Conservation (phyloP, 2,797 vertebrate genomes). For the Selene dorsalis region DNA sequence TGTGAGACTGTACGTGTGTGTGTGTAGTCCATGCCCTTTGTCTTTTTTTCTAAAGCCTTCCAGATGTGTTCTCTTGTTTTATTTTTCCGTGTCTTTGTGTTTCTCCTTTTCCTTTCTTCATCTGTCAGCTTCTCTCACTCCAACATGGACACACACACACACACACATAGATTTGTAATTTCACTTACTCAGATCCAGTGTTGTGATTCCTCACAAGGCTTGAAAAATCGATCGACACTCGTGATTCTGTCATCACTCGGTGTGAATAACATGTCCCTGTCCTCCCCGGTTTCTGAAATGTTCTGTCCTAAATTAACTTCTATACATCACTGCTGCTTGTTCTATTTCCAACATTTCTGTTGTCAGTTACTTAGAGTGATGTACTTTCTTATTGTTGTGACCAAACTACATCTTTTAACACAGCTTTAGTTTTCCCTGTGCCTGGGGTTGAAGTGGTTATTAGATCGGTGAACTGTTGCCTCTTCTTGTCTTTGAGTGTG, state of each 20-base stretch:
- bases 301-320: background rate
- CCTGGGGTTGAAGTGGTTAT: too few relatives aligned
- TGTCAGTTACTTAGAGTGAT: background rate
- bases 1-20: slow-evolving; percentile 13
- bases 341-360: background rate
- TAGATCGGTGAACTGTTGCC: too few relatives aligned
- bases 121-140: background rate
- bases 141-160: background rate
- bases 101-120: slow-evolving; percentile 6
- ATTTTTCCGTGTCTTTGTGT: background rate
- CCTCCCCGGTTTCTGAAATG: background rate
- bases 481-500: too few relatives aligned
- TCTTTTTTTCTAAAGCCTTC: slow-evolving; percentile 29
- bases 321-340: background rate
- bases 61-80: slow-evolving; percentile 37
- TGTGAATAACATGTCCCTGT: slow-evolving; percentile 9
- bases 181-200: slow-evolving; percentile 4
- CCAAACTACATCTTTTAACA: background rate
- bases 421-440: background rate
- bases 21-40: slow-evolving; percentile 19
- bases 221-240: slow-evolving; percentile 6
- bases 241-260: background rate
- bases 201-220: slow-evolving; percentile 3
- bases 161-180: background rate
- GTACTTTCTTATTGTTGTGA: background rate